Evolutionary conservation across 2,888 invertebrate genomes (phyloP).

Genomic region (Siphonodentalium dalli): DNA sequence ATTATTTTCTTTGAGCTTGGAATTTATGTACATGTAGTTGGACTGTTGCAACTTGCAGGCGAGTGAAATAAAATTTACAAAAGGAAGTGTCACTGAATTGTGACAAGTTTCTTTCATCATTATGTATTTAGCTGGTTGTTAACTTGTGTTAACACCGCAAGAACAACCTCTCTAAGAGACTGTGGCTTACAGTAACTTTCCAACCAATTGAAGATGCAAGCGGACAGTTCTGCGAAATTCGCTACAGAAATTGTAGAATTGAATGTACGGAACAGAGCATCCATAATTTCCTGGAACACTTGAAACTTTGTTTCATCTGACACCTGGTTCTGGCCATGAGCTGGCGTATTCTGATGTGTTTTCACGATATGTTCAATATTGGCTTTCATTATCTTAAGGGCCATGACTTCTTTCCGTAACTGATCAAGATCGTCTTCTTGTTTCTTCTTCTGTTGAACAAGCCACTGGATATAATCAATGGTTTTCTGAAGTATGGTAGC

Average conservation of each 20-base stretch:
- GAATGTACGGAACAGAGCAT: conserved; percentile 90
- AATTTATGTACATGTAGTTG: too few relatives aligned
- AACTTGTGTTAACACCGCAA: conserved; percentile 78
- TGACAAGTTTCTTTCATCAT: too few relatives aligned
- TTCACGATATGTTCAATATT: conserved; percentile 97
- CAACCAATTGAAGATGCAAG: conserved; percentile 94
- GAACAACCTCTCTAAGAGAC: conserved; percentile 82
- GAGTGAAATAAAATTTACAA: too few relatives aligned
- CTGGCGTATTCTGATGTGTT: conserved; percentile 86
- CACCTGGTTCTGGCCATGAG: conserved; percentile 85
- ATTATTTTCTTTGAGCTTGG: too few relatives aligned
- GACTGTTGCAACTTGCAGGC: too few relatives aligned
- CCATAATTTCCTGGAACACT: conserved; percentile 95
- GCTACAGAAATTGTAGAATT: conserved; percentile 80
- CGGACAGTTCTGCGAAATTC: conserved; percentile 92
- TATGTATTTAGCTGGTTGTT: conserved; percentile 60
- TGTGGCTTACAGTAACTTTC: conserved; percentile 95
- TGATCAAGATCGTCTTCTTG: conserved; percentile 87
- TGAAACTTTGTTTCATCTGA: conserved; percentile 96
- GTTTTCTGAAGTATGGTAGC: conserved; percentile 90
- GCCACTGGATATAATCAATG: conserved; percentile 74
- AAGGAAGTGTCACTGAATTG: too few relatives aligned
- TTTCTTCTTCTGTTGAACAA: conserved; percentile 88
- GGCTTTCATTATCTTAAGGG: conserved; percentile 85
- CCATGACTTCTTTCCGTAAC: conserved; percentile 71